These are phyloP conservation scores for Drosophila sucinea DNA, from an alignment of 1,140 invertebrate species.

Conservation along the genomic window DNA sequence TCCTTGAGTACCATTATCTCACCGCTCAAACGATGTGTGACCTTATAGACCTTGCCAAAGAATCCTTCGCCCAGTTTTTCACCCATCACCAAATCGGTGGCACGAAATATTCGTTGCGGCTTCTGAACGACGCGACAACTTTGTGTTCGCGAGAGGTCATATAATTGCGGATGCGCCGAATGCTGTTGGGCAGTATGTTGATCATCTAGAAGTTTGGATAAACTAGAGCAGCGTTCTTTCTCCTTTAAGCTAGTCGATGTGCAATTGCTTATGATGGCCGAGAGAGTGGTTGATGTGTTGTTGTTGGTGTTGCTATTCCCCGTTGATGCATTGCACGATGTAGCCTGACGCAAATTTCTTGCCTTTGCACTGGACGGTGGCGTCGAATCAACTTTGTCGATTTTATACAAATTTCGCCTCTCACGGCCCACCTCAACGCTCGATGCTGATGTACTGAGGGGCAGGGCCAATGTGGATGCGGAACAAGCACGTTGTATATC, in stretches of 20 bases:
- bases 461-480: conserved; percentile 60
- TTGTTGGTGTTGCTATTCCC: conserved; percentile 15
- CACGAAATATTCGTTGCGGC: conserved; percentile 92
- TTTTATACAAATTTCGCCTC: conserved; percentile 55
- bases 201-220: conserved; percentile 91
- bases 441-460: conserved; percentile 74
- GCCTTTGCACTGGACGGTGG: conserved; percentile 27
- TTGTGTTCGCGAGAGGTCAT: conserved; percentile 92
- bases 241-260: conserved; percentile 82
- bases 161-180: conserved; percentile 78
- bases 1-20: conserved; percentile 98
- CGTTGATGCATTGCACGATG: conserved; percentile 24
- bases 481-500: conserved; percentile 71
- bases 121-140: conserved; percentile 93
- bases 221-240: conserved; percentile 93
- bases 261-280: conserved; percentile 16
- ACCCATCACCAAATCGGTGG: conserved; percentile 93
- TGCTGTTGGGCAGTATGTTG: conserved; percentile 74
- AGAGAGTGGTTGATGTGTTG: not conserved
- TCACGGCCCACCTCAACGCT: conserved; percentile 73
- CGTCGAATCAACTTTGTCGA: conserved; percentile 28
- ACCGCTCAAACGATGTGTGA: conserved; percentile 93
- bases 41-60: conserved; percentile 96
- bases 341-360: conserved; percentile 57
- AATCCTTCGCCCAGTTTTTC: conserved; percentile 96